Evolutionary conservation across 2,113 vertebrate species (phyloP).

Genomic region (Corynorhinus townsendii): DNA sequence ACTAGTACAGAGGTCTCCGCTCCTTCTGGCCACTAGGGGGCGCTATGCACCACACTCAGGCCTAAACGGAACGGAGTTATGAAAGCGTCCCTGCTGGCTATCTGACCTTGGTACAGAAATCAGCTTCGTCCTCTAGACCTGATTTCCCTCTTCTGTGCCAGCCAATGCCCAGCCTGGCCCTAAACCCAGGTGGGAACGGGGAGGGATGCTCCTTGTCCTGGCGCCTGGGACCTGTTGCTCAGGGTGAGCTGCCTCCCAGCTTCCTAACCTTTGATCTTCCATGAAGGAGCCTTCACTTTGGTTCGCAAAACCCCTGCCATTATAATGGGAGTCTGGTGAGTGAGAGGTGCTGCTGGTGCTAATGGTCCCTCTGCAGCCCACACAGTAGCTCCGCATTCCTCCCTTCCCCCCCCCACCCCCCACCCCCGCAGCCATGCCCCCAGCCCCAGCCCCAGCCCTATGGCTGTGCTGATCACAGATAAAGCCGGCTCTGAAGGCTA

Average conservation of each 20-base stretch:
- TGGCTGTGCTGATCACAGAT: background rate
- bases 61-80: background rate
- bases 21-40: slow-evolving; percentile 17
- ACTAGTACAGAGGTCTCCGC: background rate
- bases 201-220: background rate
- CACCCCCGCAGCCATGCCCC: fast-evolving
- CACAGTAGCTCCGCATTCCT: background rate
- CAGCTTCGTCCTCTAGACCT: background rate
- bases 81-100: fast-evolving
- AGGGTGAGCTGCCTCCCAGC: background rate
- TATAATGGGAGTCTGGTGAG: background rate
- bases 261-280: background rate
- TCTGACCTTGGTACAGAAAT: background rate
- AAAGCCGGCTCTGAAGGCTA: background rate
- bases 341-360: background rate
- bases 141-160: background rate
- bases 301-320: background rate
- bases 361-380: background rate
- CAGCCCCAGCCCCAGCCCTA: background rate
- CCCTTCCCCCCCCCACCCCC: fast-evolving
- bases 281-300: background rate
- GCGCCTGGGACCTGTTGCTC: background rate
- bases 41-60: background rate
- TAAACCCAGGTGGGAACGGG: background rate
- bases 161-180: background rate